Percentiles rank a stretch among this genome's conserved stretches.
phyloP scores from a whole-genome alignment of 2,113 vertebrate genomes.

The Tragelaphus buxtoni region DNA sequence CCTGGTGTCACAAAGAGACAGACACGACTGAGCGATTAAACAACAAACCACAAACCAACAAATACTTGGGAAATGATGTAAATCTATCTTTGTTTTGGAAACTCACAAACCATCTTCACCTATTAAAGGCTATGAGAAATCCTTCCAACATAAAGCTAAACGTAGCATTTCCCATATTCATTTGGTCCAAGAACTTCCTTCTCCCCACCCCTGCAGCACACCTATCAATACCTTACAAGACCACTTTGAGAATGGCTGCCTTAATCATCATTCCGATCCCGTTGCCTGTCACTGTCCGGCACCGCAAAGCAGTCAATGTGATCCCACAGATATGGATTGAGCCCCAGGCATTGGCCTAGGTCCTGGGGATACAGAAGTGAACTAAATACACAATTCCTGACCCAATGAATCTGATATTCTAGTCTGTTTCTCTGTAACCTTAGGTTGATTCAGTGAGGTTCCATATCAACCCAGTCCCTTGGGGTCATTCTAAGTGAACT shows the following conservation, averaged over 20 bases:
- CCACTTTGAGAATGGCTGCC: not conserved
- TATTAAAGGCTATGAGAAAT: not conserved
- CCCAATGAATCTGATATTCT: not conserved
- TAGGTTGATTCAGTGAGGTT: not conserved
- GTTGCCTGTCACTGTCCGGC: not conserved
- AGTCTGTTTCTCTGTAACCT: not conserved
- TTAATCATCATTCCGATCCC: not conserved
- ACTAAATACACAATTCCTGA: not conserved
- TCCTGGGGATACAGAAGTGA: not conserved
- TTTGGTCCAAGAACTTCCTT: not conserved
- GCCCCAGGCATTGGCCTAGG: not conserved
- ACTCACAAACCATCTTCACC: not conserved
- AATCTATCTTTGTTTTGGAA: not conserved
- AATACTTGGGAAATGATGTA: not conserved
- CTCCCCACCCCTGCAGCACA: not conserved
- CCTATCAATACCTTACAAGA: not conserved
- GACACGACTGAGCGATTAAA: not conserved
- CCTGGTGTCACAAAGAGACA: not conserved
- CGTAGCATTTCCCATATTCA: not conserved
- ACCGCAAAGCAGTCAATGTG: fast-evolving
- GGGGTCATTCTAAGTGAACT: not conserved
- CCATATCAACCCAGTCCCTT: not conserved
- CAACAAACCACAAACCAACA: not conserved
- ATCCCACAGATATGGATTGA: not conserved
- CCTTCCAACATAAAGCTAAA: not conserved